phyloP scores from a whole-genome alignment of 2,797 vertebrate species.

The Poecilia velifera region DNA sequence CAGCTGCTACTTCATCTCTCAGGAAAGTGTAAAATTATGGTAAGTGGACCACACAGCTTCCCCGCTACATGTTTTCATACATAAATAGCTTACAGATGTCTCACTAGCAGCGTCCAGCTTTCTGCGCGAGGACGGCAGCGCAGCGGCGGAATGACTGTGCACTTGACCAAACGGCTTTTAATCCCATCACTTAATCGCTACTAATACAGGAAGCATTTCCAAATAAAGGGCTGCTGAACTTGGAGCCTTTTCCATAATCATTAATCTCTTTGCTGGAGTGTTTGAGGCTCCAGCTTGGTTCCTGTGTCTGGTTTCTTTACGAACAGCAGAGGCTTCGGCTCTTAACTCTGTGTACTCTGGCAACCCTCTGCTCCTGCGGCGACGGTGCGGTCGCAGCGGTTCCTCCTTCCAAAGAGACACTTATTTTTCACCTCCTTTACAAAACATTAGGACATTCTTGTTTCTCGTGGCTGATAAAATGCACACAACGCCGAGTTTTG shows the following conservation, averaged over 20 bases:
- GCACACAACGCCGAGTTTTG: not conserved
- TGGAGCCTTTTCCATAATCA: slow-evolving; percentile 26
- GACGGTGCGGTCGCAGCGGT: slow-evolving; percentile 17
- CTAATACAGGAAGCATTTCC: slow-evolving; percentile 21
- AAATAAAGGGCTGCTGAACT: slow-evolving; percentile 20
- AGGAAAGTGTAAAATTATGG: slow-evolving; percentile 12
- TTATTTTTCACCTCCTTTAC: slow-evolving; percentile 35
- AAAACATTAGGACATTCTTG: slow-evolving; percentile 9
- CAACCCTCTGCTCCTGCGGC: slow-evolving; percentile 17
- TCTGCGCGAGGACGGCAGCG: slow-evolving; percentile 1
- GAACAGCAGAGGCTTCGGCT: slow-evolving; percentile 13
- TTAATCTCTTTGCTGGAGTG: slow-evolving; percentile 32
- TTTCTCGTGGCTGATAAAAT: not conserved
- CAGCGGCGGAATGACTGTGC: slow-evolving; percentile 11
- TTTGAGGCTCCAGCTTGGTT: slow-evolving; percentile 24
- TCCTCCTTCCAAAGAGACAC: slow-evolving; percentile 28
- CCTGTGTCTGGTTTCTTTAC: slow-evolving; percentile 26
- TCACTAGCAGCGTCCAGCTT: slow-evolving; percentile 6
- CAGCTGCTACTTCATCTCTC: not conserved
- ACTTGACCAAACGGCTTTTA: slow-evolving; percentile 22
- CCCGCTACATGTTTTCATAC: not conserved
- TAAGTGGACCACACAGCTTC: slow-evolving; percentile 18
- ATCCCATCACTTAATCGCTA: slow-evolving; percentile 21
- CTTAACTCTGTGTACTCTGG: slow-evolving; percentile 27
- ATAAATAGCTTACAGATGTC: slow-evolving; percentile 31